Evolutionary conservation across 2,888 invertebrate species (phyloP), one percentile per base, ranked within the genome.

Genomic region (Bimastos eiseni): DNA sequence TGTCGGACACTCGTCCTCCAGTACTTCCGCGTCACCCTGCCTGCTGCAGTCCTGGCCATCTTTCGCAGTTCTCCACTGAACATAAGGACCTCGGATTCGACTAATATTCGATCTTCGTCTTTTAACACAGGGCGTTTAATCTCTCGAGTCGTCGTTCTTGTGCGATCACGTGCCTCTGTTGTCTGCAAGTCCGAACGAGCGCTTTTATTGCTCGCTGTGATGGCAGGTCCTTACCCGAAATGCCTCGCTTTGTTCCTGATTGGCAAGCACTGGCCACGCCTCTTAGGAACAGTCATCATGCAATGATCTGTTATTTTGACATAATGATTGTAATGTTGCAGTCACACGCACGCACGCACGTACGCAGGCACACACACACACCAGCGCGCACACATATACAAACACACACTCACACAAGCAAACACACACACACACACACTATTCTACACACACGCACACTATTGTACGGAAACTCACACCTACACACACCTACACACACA

Each of bases 1-100:
- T 94, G 93, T 41, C 94, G 91, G 88, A 94, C 93, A 34, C 70
- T 33, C 89, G 93, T 92, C 89, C 93, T 92, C 44, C 94, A 92
- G 90, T 94, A 94, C 92, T 93, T 93, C 92, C 93, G 92, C 83
- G 94, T 94, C 70, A 70, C 70, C 8, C 70, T 70, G 11, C n/a
- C 70, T 70, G 70, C 70, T 70, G 70, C n/a, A 38, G n/a, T 88
- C n/a, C 88, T 37, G 88, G 38, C 88, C 36, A 38, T 36, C 13
- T 88, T 33, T 34, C 36, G 36, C 88, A 37, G 34, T 24, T 33
- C 36, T 88, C 3, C 30, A 37, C 36, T n/a, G 24, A 8, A 24
- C 38, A 88, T 38, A 88, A 88, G 6, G 36, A n/a, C 36, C 13
- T 38, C 38, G n/a, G 30, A 70, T 8, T 70, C n/a, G n/a, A 30